These are phyloP conservation scores for Isichthys henryi DNA, from an alignment of 2,113 vertebrate species.

Conservation along the genomic window DNA sequence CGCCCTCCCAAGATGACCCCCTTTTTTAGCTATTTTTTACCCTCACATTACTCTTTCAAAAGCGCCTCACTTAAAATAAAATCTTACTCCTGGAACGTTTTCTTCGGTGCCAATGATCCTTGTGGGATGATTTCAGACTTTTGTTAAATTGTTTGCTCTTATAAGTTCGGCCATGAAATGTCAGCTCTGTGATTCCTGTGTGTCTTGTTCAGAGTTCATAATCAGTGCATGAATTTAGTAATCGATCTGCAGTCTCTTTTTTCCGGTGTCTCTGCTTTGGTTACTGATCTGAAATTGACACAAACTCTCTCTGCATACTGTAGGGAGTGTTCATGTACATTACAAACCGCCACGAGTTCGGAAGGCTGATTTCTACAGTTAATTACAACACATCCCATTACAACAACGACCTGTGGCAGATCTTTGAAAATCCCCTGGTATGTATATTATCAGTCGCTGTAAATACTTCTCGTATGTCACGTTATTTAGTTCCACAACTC, in stretches of 20 bases:
- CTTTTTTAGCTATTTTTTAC: conserved; percentile 14
- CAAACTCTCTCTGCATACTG: conserved; percentile 44
- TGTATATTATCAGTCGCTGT: conserved; percentile 44
- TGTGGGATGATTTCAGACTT: conserved; percentile 3
- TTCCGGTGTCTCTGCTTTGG: not conserved
- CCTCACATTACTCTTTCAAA: conserved; percentile 17
- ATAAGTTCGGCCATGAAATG: conserved; percentile 11
- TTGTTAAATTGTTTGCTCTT: conserved; percentile 12
- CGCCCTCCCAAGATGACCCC: conserved; percentile 45
- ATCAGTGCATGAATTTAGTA: not conserved
- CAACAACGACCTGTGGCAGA: conserved; percentile 95
- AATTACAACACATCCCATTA: conserved; percentile 92
- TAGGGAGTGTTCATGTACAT: conserved; percentile 97
- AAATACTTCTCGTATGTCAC: not conserved
- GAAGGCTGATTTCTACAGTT: conserved; percentile 87
- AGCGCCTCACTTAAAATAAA: not conserved
- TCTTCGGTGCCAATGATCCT: not conserved
- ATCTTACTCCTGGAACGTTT: conserved; percentile 31
- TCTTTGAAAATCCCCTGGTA: conserved; percentile 98
- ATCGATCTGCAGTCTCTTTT: not conserved
- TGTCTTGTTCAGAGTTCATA: not conserved
- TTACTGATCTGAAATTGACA: conserved; percentile 30
- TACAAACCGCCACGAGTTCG: conserved; percentile 92
- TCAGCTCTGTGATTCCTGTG: not conserved
- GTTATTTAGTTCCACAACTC: not conserved